Conservation (phyloP, 2,888 invertebrate species). For the Phyllotreta cruciferae region DNA sequence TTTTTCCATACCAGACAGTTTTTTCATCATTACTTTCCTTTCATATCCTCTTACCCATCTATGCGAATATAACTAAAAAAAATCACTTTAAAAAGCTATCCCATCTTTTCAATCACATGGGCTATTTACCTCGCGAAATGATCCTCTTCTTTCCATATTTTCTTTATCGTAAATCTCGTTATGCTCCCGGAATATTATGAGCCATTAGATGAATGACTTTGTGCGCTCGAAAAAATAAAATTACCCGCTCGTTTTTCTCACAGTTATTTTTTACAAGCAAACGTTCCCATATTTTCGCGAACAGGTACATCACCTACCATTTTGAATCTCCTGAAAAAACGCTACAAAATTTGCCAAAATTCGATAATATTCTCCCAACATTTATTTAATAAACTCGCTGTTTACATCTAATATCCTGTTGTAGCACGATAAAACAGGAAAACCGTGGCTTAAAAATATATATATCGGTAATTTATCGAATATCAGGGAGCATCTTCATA, state of each 20-base stretch:
- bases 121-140: slow-evolving; percentile 2
- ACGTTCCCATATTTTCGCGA: not conserved
- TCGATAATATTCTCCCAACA: no score
- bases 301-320: not conserved
- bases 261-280: not conserved
- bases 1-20: not conserved
- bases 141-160: not conserved
- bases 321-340: not conserved
- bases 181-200: not conserved
- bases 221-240: slow-evolving; percentile 1
- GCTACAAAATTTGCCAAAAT: no score
- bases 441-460: no score
- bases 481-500: no score
- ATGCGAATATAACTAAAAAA: not conserved
- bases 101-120: not conserved
- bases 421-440: no score
- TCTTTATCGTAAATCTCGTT: slow-evolving; percentile 2
- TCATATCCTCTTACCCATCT: not conserved
- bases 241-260: not conserved
- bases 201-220: not conserved
- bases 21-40: not conserved
- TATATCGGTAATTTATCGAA: no score
- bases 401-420: no score
- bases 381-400: no score
- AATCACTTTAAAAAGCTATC: not conserved